A percentile compares a stretch with the other conserved stretches of the same genome.
Conservation (phyloP, 2,113 vertebrate species). For the Rattus norvegicus region GRCr8 NC_086024.1:57229501-57230000, state of each 20-base stretch:
- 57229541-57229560: slow-evolving; percentile 87
- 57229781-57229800: neutral
- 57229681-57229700: neutral
- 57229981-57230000: slow-evolving; percentile 25
- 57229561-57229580: slow-evolving; percentile 89
- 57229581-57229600: slow-evolving; percentile 83
- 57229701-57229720: slow-evolving; percentile 5
- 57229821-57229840: neutral
- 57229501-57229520: slow-evolving; percentile 88
- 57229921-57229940: neutral
- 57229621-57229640: slow-evolving; percentile 15
- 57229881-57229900: neutral
- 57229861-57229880: neutral
- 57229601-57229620: slow-evolving; percentile 74
- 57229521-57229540: slow-evolving; percentile 89
- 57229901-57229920: neutral
- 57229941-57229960: slow-evolving; percentile 30
- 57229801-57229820: neutral
- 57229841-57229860: neutral
- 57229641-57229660: slow-evolving; percentile 59
- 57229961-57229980: neutral
- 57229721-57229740: neutral
- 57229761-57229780: neutral
- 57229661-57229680: slow-evolving; percentile 55
- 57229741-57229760: neutral